Conservation (phyloP, 2,113 vertebrate species). For the Odontophorus gujanensis region DNA sequence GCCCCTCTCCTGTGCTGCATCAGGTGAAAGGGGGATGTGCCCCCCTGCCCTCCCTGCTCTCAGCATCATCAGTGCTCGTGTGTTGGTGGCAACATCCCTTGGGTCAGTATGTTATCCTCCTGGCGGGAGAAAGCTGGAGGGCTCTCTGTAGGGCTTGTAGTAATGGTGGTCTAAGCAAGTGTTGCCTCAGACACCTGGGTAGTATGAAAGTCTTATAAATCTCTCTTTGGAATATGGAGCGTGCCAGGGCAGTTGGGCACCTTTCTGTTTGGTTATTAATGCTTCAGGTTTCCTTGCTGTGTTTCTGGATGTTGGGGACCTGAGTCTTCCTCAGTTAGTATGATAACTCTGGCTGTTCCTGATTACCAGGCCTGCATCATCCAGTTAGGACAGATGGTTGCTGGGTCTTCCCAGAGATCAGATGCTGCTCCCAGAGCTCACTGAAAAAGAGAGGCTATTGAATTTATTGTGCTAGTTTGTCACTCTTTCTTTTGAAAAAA, state of each 20-base stretch:
- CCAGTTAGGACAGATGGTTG: background rate
- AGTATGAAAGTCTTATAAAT: too few species aligned
- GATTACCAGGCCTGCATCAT: background rate
- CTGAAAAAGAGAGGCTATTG: background rate
- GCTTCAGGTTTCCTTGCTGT: background rate
- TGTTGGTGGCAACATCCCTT: background rate
- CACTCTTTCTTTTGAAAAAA: background rate
- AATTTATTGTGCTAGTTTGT: background rate
- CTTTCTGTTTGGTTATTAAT: background rate
- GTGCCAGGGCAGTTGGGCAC: background rate
- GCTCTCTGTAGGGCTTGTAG: accelerated
- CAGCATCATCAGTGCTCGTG: accelerated
- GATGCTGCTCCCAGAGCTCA: background rate
- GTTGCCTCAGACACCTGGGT: background rate
- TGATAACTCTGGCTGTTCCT: background rate
- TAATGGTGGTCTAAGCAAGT: background rate
- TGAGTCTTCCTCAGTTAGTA: background rate
- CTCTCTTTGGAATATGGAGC: too few species aligned
- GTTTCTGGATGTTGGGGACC: background rate
- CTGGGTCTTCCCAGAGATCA: background rate
- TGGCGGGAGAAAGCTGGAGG: background rate
- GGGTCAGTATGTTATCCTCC: background rate
- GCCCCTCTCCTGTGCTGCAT: background rate
- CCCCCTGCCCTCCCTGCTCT: background rate
- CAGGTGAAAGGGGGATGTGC: accelerated